Percentiles rank a stretch among this genome's conserved stretches.
Evolutionary conservation across 2,113 vertebrate genomes (phyloP).

Genomic region (Apteryx mantelli): DNA sequence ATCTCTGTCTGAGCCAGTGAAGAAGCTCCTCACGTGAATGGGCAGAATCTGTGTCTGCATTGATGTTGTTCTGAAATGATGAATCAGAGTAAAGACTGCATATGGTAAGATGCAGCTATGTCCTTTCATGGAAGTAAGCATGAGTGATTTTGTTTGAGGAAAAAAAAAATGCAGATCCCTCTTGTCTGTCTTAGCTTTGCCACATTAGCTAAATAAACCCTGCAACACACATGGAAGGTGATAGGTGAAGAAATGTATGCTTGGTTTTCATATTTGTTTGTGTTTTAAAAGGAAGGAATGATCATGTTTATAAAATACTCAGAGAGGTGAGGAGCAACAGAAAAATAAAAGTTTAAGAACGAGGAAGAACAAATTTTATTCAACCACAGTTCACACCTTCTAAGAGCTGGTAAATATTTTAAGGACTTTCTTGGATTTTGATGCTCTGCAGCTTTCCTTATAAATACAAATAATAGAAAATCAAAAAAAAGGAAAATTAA

Average conservation of each 20-base stretch:
- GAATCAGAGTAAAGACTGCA: neutral
- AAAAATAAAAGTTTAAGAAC: neutral
- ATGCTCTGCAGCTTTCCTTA: neutral
- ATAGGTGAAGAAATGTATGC: neutral
- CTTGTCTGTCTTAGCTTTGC: neutral
- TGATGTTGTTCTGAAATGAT: neutral
- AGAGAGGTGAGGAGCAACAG: neutral
- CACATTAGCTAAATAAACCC: neutral
- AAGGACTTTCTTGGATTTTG: neutral
- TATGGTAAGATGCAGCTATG: neutral
- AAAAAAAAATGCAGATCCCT: neutral
- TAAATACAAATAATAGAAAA: conserved; percentile 27
- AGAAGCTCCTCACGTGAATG: neutral
- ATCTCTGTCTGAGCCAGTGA: neutral
- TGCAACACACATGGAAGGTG: neutral
- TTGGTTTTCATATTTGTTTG: neutral
- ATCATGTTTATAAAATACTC: neutral
- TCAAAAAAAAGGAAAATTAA: conserved; percentile 14
- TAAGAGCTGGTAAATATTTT: neutral
- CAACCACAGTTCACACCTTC: neutral
- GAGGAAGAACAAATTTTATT: neutral
- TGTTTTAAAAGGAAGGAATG: neutral
- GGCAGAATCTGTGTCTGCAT: neutral
- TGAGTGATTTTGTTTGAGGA: neutral
- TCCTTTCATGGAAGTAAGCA: neutral